These are phyloP conservation scores for Theonella swinhoei DNA, from an alignment of 37 sponge, comb jelly and placozoan species.

Conservation along the genomic window DNA sequence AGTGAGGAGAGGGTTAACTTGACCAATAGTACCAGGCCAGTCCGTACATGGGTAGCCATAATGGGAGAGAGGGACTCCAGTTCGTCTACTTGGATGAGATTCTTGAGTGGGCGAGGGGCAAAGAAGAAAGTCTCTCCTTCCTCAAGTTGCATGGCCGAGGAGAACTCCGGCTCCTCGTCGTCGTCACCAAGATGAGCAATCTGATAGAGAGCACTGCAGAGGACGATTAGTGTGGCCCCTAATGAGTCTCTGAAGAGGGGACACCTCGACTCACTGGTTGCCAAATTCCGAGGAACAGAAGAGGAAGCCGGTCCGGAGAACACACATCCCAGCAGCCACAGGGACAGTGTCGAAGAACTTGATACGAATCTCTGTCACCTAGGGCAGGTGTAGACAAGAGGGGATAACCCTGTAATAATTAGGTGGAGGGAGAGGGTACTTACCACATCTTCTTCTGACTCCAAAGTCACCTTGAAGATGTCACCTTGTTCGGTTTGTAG, in stretches of 20 bases:
- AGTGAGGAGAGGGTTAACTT: not conserved
- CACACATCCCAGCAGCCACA: conserved; percentile 71
- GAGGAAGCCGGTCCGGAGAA: conserved; percentile 95
- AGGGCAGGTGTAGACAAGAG: not conserved
- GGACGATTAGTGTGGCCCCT: no score
- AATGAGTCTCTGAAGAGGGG: no score
- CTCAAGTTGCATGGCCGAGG: conserved; percentile 84
- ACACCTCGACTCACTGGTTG: conserved; percentile 96
- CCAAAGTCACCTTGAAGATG: conserved; percentile 96
- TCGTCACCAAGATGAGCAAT: conserved; percentile 95
- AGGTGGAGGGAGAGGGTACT: not conserved
- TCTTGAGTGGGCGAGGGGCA: conserved; percentile 91
- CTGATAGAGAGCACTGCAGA: conserved; percentile 68
- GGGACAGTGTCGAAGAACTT: conserved; percentile 98
- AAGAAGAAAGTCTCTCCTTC: conserved; percentile 99
- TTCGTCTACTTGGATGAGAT: conserved; percentile 93
- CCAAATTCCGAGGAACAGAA: conserved; percentile 98
- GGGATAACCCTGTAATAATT: not conserved
- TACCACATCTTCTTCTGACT: conserved; percentile 79
- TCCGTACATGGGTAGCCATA: conserved; percentile 73
- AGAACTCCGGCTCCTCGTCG: conserved; percentile 98
- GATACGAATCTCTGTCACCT: conserved; percentile 90
- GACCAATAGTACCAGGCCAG: not conserved
- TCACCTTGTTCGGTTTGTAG: conserved; percentile 97
- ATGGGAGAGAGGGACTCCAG: conserved; percentile 94